phyloP scores from a whole-genome alignment of 2,888 invertebrate genomes.

The Noctua janthina region DNA sequence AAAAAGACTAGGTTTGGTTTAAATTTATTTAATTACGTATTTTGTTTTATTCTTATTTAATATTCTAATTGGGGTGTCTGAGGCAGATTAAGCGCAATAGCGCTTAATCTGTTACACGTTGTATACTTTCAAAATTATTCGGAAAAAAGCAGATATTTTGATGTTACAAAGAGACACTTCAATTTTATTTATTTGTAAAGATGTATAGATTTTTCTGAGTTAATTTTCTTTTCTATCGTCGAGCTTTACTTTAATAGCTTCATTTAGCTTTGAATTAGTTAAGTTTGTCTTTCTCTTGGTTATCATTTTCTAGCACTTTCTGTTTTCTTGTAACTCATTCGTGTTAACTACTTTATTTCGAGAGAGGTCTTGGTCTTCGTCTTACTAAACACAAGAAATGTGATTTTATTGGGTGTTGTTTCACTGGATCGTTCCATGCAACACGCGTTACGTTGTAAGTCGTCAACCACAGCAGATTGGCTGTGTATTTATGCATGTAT shows the following conservation, averaged over 20 bases:
- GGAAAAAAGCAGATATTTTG: too few species aligned
- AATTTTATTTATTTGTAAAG: too few species aligned
- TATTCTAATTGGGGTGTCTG: too few species aligned
- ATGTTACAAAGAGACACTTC: too few species aligned
- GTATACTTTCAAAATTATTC: too few species aligned
- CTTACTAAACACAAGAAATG: neutral
- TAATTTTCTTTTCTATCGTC: neutral
- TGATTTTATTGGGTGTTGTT: slow-evolving; percentile 17
- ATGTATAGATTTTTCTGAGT: neutral
- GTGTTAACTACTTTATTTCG: neutral
- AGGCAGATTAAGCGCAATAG: too few species aligned
- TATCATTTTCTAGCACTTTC: neutral
- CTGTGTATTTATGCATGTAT: slow-evolving; percentile 9
- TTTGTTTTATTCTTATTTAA: too few species aligned
- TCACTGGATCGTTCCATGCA: neutral
- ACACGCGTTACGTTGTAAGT: slow-evolving; percentile 4
- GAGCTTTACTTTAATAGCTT: neutral
- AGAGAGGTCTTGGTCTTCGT: neutral
- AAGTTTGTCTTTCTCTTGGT: neutral
- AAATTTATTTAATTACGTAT: too few species aligned
- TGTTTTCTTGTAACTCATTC: neutral
- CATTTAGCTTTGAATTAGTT: neutral
- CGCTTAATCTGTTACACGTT: too few species aligned
- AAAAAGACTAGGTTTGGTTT: too few species aligned
- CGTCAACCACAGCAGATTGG: neutral